Conservation (phyloP, 2,888 invertebrate genomes). For the Drosophila mimetica region DNA sequence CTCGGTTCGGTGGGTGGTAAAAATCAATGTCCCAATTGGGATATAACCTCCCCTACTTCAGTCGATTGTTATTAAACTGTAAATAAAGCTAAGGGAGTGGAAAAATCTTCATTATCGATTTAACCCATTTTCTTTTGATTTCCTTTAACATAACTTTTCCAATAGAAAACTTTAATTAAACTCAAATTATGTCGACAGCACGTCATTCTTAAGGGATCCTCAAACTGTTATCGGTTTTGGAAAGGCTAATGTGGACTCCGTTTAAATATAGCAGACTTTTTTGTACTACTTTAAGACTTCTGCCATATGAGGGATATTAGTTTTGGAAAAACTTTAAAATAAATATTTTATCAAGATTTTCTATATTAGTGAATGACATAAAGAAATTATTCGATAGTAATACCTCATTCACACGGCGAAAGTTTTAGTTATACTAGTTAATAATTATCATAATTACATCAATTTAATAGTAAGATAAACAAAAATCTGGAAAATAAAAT, state of each 20-base stretch:
- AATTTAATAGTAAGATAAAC: no score
- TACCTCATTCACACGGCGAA: no score
- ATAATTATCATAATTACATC: no score
- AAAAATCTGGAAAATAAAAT: no score
- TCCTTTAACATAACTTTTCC: neutral
- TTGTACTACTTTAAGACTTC: neutral
- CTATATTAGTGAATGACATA: no score
- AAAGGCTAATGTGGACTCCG: neutral
- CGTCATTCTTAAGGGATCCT: neutral
- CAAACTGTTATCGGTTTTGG: neutral
- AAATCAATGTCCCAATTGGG: constrained; percentile 57
- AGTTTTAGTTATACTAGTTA: no score
- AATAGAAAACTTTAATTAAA: neutral
- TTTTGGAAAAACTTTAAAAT: neutral
- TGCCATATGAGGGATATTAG: neutral
- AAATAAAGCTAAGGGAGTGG: neutral
- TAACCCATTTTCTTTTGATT: constrained; percentile 10
- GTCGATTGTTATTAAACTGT: constrained; percentile 31
- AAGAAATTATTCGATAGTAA: no score
- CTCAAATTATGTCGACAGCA: neutral
- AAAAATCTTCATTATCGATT: constrained; percentile 8
- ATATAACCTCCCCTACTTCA: constrained; percentile 7
- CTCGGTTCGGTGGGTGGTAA: constrained; percentile 12
- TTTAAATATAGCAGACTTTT: no score
- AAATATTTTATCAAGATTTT: no score